Conservation (phyloP, 2,113 vertebrate species). For the Montifringilla adamsi region DNA sequence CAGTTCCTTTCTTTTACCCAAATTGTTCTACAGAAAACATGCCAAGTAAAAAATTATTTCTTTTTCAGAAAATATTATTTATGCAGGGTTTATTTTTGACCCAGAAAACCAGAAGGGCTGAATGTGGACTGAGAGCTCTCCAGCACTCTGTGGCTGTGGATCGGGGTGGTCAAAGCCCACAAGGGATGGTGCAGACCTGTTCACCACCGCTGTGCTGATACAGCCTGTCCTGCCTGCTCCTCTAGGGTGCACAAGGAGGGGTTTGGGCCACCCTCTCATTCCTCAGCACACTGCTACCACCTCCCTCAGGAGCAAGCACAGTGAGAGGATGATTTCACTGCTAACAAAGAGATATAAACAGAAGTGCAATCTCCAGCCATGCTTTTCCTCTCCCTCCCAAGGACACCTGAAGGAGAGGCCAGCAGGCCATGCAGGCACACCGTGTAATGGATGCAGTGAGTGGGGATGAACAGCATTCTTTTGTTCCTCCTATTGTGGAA, state of each 20-base stretch:
- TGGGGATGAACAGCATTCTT: neutral
- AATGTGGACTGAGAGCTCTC: neutral
- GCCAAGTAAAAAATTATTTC: neutral
- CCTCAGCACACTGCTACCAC: neutral
- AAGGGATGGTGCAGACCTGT: neutral
- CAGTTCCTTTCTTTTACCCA: neutral
- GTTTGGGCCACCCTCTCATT: neutral
- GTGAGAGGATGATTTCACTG: neutral
- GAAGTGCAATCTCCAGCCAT: neutral
- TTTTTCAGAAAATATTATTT: neutral
- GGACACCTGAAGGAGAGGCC: neutral
- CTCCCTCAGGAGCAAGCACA: neutral
- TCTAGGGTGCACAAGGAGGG: neutral
- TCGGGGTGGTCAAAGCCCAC: neutral
- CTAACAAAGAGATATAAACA: neutral
- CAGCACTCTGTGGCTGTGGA: neutral
- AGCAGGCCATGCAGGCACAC: neutral
- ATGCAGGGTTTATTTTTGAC: neutral
- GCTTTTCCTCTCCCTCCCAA: neutral
- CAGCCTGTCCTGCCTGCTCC: neutral
- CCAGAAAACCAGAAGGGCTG: neutral
- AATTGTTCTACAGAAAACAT: neutral
- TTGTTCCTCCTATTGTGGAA: constrained; percentile 7
- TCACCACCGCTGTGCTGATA: accelerated
- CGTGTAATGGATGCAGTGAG: neutral